Base-by-base conservation (phyloP, 1,140 invertebrate species). In the Hydropsyche tenuis region DNA sequence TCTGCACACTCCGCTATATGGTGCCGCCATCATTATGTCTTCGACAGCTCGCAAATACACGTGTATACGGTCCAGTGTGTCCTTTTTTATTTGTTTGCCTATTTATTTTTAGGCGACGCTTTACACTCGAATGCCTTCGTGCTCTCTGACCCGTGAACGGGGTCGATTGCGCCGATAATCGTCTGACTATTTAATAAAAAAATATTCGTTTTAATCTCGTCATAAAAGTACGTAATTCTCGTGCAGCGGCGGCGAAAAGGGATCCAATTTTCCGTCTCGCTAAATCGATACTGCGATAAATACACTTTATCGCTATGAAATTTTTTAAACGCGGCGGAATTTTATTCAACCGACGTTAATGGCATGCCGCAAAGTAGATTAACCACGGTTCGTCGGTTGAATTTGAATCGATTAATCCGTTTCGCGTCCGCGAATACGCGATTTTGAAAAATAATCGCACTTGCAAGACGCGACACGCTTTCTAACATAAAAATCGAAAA, bases 301-400 rank as follows among this genome's bases (percentile, higher is more conserved):
- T 60, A 60, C 56, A 27, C 23, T 60, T 25, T 60, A 20, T 16
- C 56, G 23, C 56, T 60, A 60, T 60, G 18, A 60, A 60, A 60
- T 25, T 60, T 53, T 60, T 18, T 60, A 25, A 23, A 56, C 18
- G 22, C 51, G 6, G 12, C 18, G 4, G 11, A 25, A 48, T 48
- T 48, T 48, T 48, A 48, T 48, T 37, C 30, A 37, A 37, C 30
- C 30, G 30, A 37, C 30, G 30, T 37, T 37, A 37, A 37, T 37
- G 30, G 30, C 30, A 37, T 37, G 30, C 30, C 23, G 23, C 56
- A 60, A 60, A 60, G 56, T 12, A 23, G 18, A 60, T 60, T 60
- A 60, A 27, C 12, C 7, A 23, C 56, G 56, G 23, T 25, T 60
- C 56, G 56, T 25, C n/a, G 56, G 56, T 23, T 14, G 23, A 60